phyloP scores from a whole-genome alignment of 2,797 vertebrate species.

The Valencia hispanica region DNA sequence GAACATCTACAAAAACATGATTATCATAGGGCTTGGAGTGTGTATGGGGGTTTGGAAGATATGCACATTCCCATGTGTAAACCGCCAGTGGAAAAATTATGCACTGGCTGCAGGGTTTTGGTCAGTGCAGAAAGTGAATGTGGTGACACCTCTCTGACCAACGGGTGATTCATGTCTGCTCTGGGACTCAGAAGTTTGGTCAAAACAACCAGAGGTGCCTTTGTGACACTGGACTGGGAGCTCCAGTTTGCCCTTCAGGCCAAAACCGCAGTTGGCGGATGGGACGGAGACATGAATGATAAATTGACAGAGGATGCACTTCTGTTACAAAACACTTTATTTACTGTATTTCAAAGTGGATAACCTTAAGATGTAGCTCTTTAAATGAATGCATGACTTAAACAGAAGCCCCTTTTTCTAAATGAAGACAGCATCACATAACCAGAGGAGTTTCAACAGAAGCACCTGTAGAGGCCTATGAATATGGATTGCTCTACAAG shows the following conservation, averaged over 20 bases:
- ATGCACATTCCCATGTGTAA: conserved; percentile 47
- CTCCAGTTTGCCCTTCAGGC: conserved; percentile 35
- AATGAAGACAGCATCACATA: background rate
- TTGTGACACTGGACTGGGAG: conserved; percentile 48
- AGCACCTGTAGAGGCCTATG: too few species aligned
- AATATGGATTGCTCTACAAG: too few species aligned
- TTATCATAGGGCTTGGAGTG: conserved; percentile 14
- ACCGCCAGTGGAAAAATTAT: conserved; percentile 61
- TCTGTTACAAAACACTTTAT: background rate
- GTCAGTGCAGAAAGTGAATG: conserved; percentile 58
- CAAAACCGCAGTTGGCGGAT: conserved; percentile 49
- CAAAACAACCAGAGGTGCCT: conserved; percentile 46
- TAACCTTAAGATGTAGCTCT: background rate
- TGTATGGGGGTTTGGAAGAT: conserved; percentile 37
- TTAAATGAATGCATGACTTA: background rate
- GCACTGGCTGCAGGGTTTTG: conserved; percentile 48
- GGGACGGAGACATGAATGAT: conserved; percentile 25
- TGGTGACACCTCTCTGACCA: conserved; percentile 70
- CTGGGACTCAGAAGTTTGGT: conserved; percentile 52
- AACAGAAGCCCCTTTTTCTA: background rate
- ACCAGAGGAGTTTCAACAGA: background rate
- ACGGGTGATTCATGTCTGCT: conserved; percentile 71
- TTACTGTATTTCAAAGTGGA: background rate
- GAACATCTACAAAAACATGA: conserved; percentile 51
- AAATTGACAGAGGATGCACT: conserved; percentile 38